Conservation (phyloP, 1,140 invertebrate genomes). For the Eciton burchellii region DNA sequence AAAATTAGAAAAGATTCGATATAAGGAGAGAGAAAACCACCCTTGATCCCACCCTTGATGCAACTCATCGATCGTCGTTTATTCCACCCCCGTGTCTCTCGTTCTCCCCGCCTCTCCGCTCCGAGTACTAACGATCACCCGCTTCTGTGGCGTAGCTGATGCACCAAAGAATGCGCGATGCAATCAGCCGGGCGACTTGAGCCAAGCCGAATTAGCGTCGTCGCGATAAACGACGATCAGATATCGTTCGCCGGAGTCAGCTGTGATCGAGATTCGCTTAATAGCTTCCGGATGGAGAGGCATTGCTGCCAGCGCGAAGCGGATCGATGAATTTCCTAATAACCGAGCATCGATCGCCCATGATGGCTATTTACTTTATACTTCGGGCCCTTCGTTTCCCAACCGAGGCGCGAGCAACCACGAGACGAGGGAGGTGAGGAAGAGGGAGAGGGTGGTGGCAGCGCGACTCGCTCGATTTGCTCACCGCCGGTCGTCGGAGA, state of each 20-base stretch:
- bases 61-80: conserved; percentile 56
- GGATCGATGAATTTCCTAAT: conserved; percentile 64
- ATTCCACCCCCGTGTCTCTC: conserved; percentile 18
- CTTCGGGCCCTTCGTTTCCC: neutral
- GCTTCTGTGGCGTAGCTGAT: conserved; percentile 29
- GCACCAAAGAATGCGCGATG: conserved; percentile 53
- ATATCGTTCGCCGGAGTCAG: conserved; percentile 27
- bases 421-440: neutral
- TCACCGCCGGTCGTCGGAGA: neutral
- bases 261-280: conserved; percentile 43
- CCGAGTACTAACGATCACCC: neutral
- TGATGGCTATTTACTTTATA: conserved; percentile 54
- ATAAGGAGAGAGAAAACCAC: conserved; percentile 36
- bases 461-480: neutral
- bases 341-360: conserved; percentile 41
- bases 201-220: conserved; percentile 44
- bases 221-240: conserved; percentile 40
- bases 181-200: conserved; percentile 47
- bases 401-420: neutral
- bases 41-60: conserved; percentile 48
- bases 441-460: neutral
- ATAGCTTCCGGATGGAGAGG: conserved; percentile 39
- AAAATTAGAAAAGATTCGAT: conserved; percentile 58
- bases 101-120: neutral
- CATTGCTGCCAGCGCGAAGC: neutral